Conservation (phyloP, 2,888 invertebrate species). For the Bembecia ichneumoniformis region DNA sequence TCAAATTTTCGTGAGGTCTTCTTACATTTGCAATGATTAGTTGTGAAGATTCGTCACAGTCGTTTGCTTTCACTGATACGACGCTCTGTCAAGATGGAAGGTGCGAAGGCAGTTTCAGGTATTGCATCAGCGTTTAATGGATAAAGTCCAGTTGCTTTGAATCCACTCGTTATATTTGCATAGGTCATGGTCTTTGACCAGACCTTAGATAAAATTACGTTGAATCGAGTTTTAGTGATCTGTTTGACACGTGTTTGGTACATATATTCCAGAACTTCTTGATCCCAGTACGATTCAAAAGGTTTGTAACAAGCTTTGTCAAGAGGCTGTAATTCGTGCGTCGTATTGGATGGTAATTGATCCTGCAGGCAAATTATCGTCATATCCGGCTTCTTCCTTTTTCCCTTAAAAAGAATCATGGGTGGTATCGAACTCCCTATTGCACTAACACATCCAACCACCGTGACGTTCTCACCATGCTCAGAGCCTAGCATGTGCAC, state of each 20-base stretch:
- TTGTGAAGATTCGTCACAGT: slow-evolving; percentile 6
- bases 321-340: slow-evolving; percentile 12
- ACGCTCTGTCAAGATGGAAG: slow-evolving; percentile 1
- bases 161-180: slow-evolving; percentile 3
- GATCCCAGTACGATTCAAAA: slow-evolving; percentile 9
- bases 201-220: slow-evolving; percentile 7
- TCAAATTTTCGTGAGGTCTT: slow-evolving; percentile 1
- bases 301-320: slow-evolving; percentile 9
- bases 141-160: slow-evolving; percentile 4
- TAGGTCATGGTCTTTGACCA: slow-evolving; percentile 8
- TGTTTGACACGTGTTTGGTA: slow-evolving; percentile 4
- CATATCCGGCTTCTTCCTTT: slow-evolving; percentile 12
- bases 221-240: slow-evolving; percentile 7
- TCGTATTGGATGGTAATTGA: slow-evolving; percentile 10
- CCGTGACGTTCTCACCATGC: slow-evolving; percentile 5
- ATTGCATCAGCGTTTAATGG: slow-evolving; percentile 1
- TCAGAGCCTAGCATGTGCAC: slow-evolving; percentile 4
- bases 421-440: slow-evolving; percentile 3
- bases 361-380: slow-evolving; percentile 5
- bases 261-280: slow-evolving; percentile 6
- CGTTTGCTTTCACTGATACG: slow-evolving; percentile 4
- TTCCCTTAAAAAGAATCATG: slow-evolving; percentile 4
- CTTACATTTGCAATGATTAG: slow-evolving; percentile 1
- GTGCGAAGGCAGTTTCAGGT: slow-evolving; percentile 2
- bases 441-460: not conserved